Base-by-base conservation (phyloP, 2,797 vertebrate species). In the Galagoides demidoff region DNA sequence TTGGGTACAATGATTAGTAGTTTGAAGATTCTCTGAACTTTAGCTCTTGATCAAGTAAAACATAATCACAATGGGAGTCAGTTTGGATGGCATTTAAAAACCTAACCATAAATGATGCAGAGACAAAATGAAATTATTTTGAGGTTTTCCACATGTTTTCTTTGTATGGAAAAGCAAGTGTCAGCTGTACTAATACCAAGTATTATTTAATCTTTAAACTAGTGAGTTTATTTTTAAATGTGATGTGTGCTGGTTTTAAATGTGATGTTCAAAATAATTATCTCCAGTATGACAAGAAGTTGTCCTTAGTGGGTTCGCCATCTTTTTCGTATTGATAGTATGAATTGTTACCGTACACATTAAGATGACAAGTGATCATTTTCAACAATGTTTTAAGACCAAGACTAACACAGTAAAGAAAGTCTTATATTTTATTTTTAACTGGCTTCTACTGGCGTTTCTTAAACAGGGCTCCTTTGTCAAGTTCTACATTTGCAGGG, bases 71-170 rank as follows among this genome's bases (percentile, higher is more conserved):
- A 59, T 68, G 77, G 22, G 55, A 94, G 19, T 92, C 52, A 83
- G 23, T 93, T 95, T 57, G 92, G 64, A 92, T 91, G 14, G n/a
- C 49, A 34, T 86, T 95, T 20, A 68, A 57, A 95, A 93, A 89
- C 22, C 34, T 55, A 59, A 74, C 49, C 61, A 63, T 31, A 87
- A 84, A 87, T 93, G 73, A 77, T 78, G 94, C 57, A 74, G 68
- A 74, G 71, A 52, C 81, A 82, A 88, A 85, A 68, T 66, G 34
- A 85, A 96, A 76, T 81, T 39, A 88, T 92, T 87, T 90, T 85
- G 78, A 76, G 76, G 27, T 92, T 85, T 87, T 73, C 61, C n/a
- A 76, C 57, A 57, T 74, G 29, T 66, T 95, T 90, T 71, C 45
- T 96, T 92, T 82, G 11, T 63, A 71, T 74, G 73, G 34, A 82